These are phyloP conservation scores for Drosophila meridionalis DNA, from an alignment of 2,888 invertebrate genomes.

Conservation along the genomic window DNA sequence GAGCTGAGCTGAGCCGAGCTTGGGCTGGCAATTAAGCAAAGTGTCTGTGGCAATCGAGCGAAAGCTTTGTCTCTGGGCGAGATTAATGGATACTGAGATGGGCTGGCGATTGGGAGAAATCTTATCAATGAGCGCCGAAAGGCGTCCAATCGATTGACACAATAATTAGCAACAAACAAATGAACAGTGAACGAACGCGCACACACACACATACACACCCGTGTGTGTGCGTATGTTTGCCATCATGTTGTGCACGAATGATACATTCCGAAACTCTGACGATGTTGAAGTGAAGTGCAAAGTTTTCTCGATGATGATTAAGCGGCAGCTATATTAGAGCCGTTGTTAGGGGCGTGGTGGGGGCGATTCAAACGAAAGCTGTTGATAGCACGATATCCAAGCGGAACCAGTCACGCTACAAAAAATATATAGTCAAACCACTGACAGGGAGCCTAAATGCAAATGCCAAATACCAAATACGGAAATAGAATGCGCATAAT, in stretches of 20 bases:
- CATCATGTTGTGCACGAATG: slow-evolving; percentile 28
- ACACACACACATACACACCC: not conserved
- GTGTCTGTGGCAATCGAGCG: slow-evolving; percentile 34
- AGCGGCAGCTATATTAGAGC: slow-evolving; percentile 59
- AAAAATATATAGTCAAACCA: slow-evolving; percentile 35
- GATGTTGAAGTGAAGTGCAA: slow-evolving; percentile 54
- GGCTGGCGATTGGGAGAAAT: slow-evolving; percentile 58
- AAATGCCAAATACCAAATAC: slow-evolving; percentile 53
- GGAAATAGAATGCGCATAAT: slow-evolving; percentile 47
- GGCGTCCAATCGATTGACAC: slow-evolving; percentile 30
- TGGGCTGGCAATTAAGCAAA: slow-evolving; percentile 45
- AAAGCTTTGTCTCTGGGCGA: slow-evolving; percentile 64
- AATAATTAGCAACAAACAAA: slow-evolving; percentile 4
- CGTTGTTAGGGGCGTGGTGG: not conserved
- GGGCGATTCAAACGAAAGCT: slow-evolving; percentile 21
- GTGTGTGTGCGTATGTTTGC: slow-evolving; percentile 3
- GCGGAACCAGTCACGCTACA: slow-evolving; percentile 68
- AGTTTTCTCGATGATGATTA: slow-evolving; percentile 78
- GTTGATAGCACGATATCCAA: slow-evolving; percentile 45
- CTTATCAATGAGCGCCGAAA: slow-evolving; percentile 59
- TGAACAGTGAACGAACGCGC: not conserved
- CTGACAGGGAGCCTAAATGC: slow-evolving; percentile 46
- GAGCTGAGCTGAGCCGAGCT: slow-evolving; percentile 4
- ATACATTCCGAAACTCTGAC: slow-evolving; percentile 65
- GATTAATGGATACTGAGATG: slow-evolving; percentile 35